Conservation (phyloP, 2,113 vertebrate genomes). For the Plotosus lineatus region DNA sequence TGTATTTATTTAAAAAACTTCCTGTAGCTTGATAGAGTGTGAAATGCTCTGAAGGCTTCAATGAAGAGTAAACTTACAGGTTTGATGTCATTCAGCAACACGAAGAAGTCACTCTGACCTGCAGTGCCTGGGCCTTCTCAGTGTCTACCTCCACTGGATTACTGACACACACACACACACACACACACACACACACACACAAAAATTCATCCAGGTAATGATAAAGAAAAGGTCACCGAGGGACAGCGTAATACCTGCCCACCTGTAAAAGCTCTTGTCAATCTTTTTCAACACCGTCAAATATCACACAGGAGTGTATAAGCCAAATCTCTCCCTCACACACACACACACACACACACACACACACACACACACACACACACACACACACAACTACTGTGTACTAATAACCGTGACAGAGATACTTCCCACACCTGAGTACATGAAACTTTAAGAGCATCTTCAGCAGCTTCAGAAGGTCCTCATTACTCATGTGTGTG, state of each 20-base stretch:
- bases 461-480: not conserved
- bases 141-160: slow-evolving; percentile 89
- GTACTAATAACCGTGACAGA: slow-evolving; percentile 43
- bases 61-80: slow-evolving; percentile 78
- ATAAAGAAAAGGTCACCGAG: slow-evolving; percentile 51
- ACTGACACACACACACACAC: too few relatives aligned
- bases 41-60: not conserved
- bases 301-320: slow-evolving; percentile 62
- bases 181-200: slow-evolving; percentile 35
- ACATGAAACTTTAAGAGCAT: slow-evolving; percentile 16
- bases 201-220: slow-evolving; percentile 40
- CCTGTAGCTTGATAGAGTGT: too few relatives aligned
- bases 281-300: slow-evolving; percentile 80
- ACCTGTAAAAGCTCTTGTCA: slow-evolving; percentile 70
- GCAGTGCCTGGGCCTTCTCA: slow-evolving; percentile 88
- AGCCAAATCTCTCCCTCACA: too few relatives aligned
- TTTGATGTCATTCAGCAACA: slow-evolving; percentile 91
- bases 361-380: slow-evolving; percentile 18
- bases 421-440: slow-evolving; percentile 61
- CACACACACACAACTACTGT: slow-evolving; percentile 49
- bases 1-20: too few relatives aligned
- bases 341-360: too few relatives aligned
- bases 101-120: slow-evolving; percentile 87
- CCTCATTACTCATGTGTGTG: too few relatives aligned
- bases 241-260: slow-evolving; percentile 59